Evolutionary conservation across 2,888 invertebrate genomes (phyloP), one percentile per base, ranked within the genome.

Genomic region (Tachystola acroxantha): DNA sequence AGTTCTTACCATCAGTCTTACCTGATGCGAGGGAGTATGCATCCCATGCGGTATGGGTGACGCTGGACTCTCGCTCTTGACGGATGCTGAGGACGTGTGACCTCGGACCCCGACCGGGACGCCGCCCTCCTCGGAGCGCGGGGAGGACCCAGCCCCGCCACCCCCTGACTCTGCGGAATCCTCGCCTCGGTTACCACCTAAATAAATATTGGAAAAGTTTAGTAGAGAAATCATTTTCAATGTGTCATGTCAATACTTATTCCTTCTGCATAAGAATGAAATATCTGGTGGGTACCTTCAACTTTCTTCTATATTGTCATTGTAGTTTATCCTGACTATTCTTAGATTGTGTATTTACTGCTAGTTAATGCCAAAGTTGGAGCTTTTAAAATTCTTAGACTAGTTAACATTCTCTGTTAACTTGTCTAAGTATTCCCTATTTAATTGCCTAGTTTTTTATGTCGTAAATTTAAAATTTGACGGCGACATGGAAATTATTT

Each of bases 81-180:
- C 94, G 43, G 95, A 96, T 0, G 96, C 96, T 51, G 96, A 96
- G 14, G 96, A 96, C 0, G 94, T 93, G 64, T 95, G 95, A 1
- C 92, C 93, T 2, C 95, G 90, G 59, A 94, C 92, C 1, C 92
- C 92, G 19, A 69, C 46, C 0, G 82, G 81, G 0, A 80, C 77
- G 2, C 81, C 86, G 0, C 85, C 88, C 37, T 88, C 88, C 24
- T 87, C 87, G 0, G 88, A 88, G 0, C 87, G 69, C 0, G 88
- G 88, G 0, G 87, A 87, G 6, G 88, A 88, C 0, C 89, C 89
- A 0, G 90, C 89, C 0, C 89, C 89, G 0, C 89, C 88, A 4
- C 89, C 86, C 0, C 64, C 88, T 16, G 66, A 89, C 61, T 67
- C 89, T 31, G 64, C 89, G 53, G 88, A 82, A 14, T 89, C 89